Conservation (phyloP, 2,113 vertebrate genomes). For the Aegithalos caudatus region DNA sequence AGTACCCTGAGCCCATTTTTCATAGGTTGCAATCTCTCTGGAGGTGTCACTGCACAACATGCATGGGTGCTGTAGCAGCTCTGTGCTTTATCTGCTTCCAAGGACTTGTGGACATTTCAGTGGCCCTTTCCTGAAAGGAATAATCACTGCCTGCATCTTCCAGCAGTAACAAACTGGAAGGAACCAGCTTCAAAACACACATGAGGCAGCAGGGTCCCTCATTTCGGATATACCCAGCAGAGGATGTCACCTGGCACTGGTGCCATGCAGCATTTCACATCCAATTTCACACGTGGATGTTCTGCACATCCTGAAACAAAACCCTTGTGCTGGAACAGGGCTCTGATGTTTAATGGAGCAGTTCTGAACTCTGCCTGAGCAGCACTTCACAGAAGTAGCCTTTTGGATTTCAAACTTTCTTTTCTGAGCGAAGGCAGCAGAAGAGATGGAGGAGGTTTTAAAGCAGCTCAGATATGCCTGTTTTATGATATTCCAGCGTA, state of each 20-base stretch:
- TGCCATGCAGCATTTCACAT: too few relatives aligned
- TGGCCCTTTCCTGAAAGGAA: background rate
- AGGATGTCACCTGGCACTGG: background rate
- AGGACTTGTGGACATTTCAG: background rate
- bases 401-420: background rate
- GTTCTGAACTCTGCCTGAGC: background rate
- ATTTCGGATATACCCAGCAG: rapidly evolving
- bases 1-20: background rate
- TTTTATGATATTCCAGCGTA: background rate
- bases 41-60: background rate
- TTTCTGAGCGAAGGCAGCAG: background rate
- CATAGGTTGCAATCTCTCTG: background rate
- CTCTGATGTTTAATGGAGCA: background rate
- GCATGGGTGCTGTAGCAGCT: background rate
- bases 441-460: background rate
- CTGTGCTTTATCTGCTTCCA: background rate
- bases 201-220: background rate
- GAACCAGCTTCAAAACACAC: background rate
- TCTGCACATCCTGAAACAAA: background rate
- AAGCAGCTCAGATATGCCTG: background rate
- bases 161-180: background rate
- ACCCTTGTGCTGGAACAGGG: background rate
- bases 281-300: background rate
- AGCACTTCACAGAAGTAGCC: background rate
- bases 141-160: background rate